Percentiles rank a stretch among this genome's conserved stretches.
Evolutionary conservation across 2,888 invertebrate genomes (phyloP).

Genomic region (Sinodicranocentrus sp.): DNA sequence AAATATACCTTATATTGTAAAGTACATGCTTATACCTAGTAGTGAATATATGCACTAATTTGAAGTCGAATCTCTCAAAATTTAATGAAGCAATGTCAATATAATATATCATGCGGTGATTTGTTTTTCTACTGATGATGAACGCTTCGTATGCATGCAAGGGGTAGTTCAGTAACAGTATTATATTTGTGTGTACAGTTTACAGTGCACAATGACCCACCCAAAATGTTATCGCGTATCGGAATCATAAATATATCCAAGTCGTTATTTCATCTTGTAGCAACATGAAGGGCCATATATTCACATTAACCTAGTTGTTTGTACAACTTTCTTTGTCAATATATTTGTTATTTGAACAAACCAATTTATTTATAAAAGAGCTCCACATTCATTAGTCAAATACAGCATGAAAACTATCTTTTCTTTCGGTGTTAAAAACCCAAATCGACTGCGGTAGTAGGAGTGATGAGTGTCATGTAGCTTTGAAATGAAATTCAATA

Average conservation of each 20-base stretch:
- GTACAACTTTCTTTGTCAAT: neutral
- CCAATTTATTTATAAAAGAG: neutral
- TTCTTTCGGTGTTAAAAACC: neutral
- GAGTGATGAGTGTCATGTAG: neutral
- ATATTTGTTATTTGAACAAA: neutral
- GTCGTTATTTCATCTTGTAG: neutral
- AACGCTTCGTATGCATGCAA: neutral
- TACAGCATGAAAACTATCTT: neutral
- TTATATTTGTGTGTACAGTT: too few species aligned
- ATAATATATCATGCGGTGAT: neutral
- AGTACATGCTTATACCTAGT: neutral
- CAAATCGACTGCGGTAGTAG: neutral
- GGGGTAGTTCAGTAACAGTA: neutral
- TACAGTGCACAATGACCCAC: constrained; percentile 3
- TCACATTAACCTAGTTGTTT: neutral
- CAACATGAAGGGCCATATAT: neutral
- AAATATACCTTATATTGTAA: neutral
- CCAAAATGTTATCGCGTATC: neutral
- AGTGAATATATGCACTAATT: neutral
- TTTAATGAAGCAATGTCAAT: neutral
- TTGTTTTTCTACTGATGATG: neutral
- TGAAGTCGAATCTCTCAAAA: neutral
- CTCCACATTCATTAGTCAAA: neutral
- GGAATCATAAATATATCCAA: neutral
- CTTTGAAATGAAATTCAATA: too few species aligned